phyloP scores from a whole-genome alignment of 92 coral and sea anemone species.

The Isaurus tuberculatus region DNA sequence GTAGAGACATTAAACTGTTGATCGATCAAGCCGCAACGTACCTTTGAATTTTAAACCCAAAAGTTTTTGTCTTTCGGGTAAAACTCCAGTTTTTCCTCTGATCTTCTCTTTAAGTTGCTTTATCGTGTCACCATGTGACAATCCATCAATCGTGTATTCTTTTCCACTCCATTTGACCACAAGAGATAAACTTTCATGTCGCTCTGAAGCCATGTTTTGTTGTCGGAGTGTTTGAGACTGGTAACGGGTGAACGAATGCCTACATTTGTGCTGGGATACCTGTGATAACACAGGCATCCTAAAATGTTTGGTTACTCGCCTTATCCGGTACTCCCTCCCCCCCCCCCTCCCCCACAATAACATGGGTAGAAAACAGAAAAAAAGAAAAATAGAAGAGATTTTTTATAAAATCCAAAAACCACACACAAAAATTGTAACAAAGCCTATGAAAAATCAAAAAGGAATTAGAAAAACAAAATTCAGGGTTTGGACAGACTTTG shows the following conservation, averaged over 20 bases:
- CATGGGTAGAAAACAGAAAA: too few species aligned
- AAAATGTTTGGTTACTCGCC: too few species aligned
- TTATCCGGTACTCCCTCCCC: too few species aligned
- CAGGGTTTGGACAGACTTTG: too few species aligned
- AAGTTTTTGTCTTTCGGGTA: slow-evolving; percentile 92
- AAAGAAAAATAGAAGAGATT: too few species aligned
- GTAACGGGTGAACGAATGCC: neutral
- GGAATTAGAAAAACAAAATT: too few species aligned
- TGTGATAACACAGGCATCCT: neutral
- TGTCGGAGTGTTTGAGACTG: slow-evolving; percentile 24
- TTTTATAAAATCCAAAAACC: too few species aligned
- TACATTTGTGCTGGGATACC: neutral
- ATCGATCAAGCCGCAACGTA: slow-evolving; percentile 13
- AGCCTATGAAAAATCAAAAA: too few species aligned
- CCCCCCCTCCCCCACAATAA: too few species aligned
- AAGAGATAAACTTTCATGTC: slow-evolving; percentile 34
- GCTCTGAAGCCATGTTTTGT: slow-evolving; percentile 47
- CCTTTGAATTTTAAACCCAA: slow-evolving; percentile 93
- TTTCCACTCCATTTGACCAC: slow-evolving; percentile 97
- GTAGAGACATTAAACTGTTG: too few species aligned
- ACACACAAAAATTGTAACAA: too few species aligned
- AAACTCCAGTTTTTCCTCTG: slow-evolving; percentile 88
- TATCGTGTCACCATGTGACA: slow-evolving; percentile 74
- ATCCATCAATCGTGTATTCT: slow-evolving; percentile 78
- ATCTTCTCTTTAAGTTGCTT: slow-evolving; percentile 75